phyloP scores from a whole-genome alignment of 2,888 invertebrate species.

The Meta bourneti region DNA sequence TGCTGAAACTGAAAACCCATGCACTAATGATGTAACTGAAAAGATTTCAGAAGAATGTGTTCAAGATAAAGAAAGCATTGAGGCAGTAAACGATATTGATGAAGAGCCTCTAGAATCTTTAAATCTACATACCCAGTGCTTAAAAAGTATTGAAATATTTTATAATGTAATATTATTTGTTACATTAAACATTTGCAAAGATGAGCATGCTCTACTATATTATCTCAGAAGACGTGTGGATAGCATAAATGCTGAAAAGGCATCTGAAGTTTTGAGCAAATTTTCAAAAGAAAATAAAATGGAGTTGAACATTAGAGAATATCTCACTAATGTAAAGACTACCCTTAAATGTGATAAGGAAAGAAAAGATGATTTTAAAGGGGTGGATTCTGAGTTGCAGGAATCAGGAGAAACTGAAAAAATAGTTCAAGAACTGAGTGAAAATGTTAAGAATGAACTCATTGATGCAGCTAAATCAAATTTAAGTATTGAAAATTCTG shows the following conservation, averaged over 20 bases:
- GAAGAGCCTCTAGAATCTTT: background rate
- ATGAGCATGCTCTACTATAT: slow-evolving; percentile 53
- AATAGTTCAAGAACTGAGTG: background rate
- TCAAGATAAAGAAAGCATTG: background rate
- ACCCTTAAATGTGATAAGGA: too few species aligned
- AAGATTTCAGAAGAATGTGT: background rate
- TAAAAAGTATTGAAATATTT: slow-evolving; percentile 16
- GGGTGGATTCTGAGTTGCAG: too few species aligned
- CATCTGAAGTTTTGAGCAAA: slow-evolving; percentile 4
- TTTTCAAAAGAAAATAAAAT: slow-evolving; percentile 27
- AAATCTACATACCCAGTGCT: slow-evolving; percentile 29
- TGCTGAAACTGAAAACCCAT: background rate
- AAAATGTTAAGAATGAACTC: background rate
- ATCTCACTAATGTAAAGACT: too few species aligned
- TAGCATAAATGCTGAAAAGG: background rate
- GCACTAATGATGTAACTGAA: background rate
- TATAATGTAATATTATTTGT: slow-evolving; percentile 37
- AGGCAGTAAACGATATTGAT: background rate
- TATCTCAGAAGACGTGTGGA: slow-evolving; percentile 41
- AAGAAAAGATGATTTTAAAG: too few species aligned
- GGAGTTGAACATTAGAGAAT: background rate
- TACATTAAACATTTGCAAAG: slow-evolving; percentile 7
- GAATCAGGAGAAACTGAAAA: background rate
- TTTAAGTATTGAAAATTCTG: background rate
- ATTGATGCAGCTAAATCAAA: background rate